phyloP scores from a whole-genome alignment of 2,113 vertebrate species.

The Heteronetta atricapilla region DNA sequence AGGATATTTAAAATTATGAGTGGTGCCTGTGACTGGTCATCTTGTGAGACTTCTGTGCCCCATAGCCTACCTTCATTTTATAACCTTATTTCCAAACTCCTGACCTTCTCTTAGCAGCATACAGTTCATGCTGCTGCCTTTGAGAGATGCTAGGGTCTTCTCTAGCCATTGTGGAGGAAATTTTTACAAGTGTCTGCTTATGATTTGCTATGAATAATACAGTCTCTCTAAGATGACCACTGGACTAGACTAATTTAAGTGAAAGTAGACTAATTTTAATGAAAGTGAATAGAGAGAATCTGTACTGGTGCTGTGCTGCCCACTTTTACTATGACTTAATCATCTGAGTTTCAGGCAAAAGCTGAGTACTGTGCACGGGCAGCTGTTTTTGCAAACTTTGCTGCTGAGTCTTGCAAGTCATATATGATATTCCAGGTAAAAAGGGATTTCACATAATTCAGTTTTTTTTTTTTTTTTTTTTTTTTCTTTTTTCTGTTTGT shows the following conservation, averaged over 20 bases:
- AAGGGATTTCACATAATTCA: not conserved
- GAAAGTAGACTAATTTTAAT: not conserved
- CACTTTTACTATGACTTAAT: not conserved
- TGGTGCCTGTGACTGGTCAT: not conserved
- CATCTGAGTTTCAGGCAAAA: not conserved
- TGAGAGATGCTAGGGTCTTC: not conserved
- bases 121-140: not conserved
- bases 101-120: not conserved
- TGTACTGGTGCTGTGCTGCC: not conserved
- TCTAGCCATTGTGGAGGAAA: not conserved
- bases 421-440: not conserved
- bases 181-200: not conserved
- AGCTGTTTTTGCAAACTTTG: not conserved
- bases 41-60: not conserved
- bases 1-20: not conserved
- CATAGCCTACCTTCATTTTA: not conserved
- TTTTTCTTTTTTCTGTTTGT: no score
- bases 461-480: no score
- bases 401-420: not conserved
- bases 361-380: no score
- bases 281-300: not conserved
- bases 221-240: not conserved
- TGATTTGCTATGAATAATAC: not conserved
- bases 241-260: not conserved
- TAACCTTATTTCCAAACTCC: not conserved